Evolutionary conservation across 2,113 vertebrate genomes (phyloP), one percentile per base, ranked within the genome.

Genomic region (Psittacula cyanocephala): DNA sequence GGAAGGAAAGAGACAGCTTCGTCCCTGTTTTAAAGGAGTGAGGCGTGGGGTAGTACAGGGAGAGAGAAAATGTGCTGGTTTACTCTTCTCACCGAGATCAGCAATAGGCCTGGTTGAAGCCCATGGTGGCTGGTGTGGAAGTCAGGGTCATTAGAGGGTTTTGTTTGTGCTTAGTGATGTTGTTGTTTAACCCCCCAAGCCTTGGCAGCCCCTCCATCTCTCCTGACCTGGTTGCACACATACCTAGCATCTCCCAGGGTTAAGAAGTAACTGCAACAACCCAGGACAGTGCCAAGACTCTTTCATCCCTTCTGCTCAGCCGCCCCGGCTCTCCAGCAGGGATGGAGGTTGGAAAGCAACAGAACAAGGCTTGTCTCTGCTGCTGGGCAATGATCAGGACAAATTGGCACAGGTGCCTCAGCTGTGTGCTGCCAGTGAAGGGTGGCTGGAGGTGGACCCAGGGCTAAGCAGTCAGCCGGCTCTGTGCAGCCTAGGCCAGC

Each of bases 371-470:
- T 41, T 43, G 33, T 33, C 29, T 39, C 29, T 47, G 50, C 81
- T 83, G 63, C 43, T 18, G 9, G n/a, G 50, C 43, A 25, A 3
- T 33, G n/a, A 57, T 47, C 2, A 6, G 22, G 22, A 19, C 50
- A 33, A 37, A 13, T 5, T 17, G 25, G 16, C 29, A n/a, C 0
- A 7, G 46, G 64, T n/a, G 43, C 33, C 37, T 49, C 0, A 0
- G 53, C 28, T 2, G 1, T 10, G 17, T 1, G 9, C 83, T 74
- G 75, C 22, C n/a, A 17, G 41, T 2, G 28, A 75, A 31, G 33
- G 28, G 11, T 62, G 46, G 29, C 28, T 1, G 1, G 39, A 70
- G 49, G 41, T 23, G 12, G 29, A 49, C 10, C 20, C 0, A 0
- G 60, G 74, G 60, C 79, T 33, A 43, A 87, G 67, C 60, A 13